Base-by-base conservation (phyloP, 2,797 vertebrate species). In the Loris lydekkerianus region DNA sequence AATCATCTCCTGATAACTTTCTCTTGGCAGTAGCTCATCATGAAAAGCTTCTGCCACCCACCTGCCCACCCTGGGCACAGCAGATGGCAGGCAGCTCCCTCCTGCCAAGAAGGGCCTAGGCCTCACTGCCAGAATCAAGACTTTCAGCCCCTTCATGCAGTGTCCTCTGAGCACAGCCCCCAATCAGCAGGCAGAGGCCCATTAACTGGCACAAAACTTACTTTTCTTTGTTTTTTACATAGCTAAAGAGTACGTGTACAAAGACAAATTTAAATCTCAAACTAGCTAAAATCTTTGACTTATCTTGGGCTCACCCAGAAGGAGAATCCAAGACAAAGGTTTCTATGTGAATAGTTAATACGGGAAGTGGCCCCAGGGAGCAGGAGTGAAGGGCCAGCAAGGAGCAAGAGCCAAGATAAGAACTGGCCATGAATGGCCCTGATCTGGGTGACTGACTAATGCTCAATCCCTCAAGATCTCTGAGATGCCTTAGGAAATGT, bases 1-100 rank as follows among this genome's bases (percentile, higher is more conserved):
- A 76, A 75, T 89, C 87, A 88, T 73, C 34, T 65, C 70, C 91
- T 93, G 73, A 94, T 87, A 87, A 84, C 72, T 86, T 43, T 75
- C 77, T 92, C 34, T 1, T 14, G 85, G 56, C n/a, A 67, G 34
- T 3, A 0, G 83, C 93, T 97, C 97, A 95, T 91, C 61, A 73
- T 81, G 86, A 95, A 91, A 88, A 27, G 2, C 88, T 83, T 87
- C 46, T 89, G 82, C 82, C 61, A 56, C 73, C 49, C 1, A 14
- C 73, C 73, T 73, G 43, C 37, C 53, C 29, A 70, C 80, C 25
- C 61, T 25, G 61, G 91, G 65, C 86, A 70, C 20, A 43, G 76
- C 88, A 91, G 84, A 67, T 96, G 91, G 81, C 81, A 91, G 75
- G 83, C 20, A 7, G 1, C 43, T 91, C 40, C 80, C 91, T 94